Conservation (phyloP, 1,140 invertebrate species). For the Aradophagus sp. region DNA sequence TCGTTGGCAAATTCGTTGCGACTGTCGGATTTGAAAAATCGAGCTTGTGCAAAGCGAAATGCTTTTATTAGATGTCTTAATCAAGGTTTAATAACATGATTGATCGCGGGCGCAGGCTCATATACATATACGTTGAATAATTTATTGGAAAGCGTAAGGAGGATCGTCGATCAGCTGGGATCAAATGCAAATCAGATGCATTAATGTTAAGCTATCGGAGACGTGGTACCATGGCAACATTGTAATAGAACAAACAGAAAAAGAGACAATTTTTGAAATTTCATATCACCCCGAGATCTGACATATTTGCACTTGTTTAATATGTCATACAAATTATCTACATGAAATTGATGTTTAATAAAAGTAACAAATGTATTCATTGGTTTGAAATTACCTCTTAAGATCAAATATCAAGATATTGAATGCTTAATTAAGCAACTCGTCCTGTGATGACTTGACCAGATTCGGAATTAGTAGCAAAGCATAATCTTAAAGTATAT, state of each 20-base stretch:
- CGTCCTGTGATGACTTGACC: slow-evolving; percentile 12
- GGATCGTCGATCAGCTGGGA: slow-evolving; percentile 67
- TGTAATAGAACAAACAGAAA: slow-evolving; percentile 62
- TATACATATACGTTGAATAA: slow-evolving; percentile 62
- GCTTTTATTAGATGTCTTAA: slow-evolving; percentile 17
- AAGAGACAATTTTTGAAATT: no score
- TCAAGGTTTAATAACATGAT: slow-evolving; percentile 54
- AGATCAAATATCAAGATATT: no score
- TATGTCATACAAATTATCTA: no score
- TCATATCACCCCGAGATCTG: no score
- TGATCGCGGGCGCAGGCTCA: slow-evolving; percentile 27
- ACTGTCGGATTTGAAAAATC: neutral
- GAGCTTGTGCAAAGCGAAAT: slow-evolving; percentile 1
- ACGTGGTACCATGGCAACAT: slow-evolving; percentile 33
- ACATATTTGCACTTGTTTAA: no score
- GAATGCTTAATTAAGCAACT: slow-evolving; percentile 1
- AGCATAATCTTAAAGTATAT: slow-evolving; percentile 47
- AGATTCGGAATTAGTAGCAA: slow-evolving; percentile 33
- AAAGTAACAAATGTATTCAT: no score
- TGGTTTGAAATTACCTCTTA: no score
- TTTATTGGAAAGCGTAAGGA: slow-evolving; percentile 62
- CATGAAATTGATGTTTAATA: no score
- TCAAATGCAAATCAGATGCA: slow-evolving; percentile 75
- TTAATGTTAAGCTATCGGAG: slow-evolving; percentile 68
- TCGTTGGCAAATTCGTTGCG: slow-evolving; percentile 8